These are phyloP conservation scores for Equus quagga DNA, from an alignment of 2,113 vertebrate genomes.

Conservation along the genomic window DNA sequence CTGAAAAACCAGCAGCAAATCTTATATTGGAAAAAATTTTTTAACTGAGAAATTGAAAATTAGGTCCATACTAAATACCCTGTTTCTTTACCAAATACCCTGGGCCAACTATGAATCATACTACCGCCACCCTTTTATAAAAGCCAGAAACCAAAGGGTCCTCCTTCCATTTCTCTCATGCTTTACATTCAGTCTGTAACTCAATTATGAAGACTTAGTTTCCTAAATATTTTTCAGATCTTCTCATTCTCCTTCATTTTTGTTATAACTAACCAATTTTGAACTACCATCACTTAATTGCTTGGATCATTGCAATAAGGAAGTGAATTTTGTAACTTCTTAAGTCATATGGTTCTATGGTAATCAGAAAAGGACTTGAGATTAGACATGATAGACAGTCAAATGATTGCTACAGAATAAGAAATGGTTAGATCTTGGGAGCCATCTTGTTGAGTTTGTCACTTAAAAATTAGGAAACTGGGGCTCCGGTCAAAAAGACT, in stretches of 20 bases:
- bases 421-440: not conserved
- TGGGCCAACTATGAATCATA: not conserved
- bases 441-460: not conserved
- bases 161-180: not conserved
- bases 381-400: not conserved
- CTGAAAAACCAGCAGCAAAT: not conserved
- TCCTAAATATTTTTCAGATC: not conserved
- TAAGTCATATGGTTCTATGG: not conserved
- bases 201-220: not conserved
- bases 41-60: not conserved
- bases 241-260: not conserved
- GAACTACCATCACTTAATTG: not conserved
- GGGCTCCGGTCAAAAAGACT: not conserved
- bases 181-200: not conserved
- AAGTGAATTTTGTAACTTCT: not conserved
- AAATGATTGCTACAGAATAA: not conserved
- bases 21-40: not conserved
- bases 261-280: not conserved
- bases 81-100: not conserved
- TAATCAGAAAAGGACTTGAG: not conserved
- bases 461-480: not conserved
- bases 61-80: not conserved
- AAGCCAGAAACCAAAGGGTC: not conserved
- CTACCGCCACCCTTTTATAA: not conserved
- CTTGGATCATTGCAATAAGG: not conserved